Conservation (phyloP, 2,797 vertebrate species). For the Arrhamphus sclerolepis region DNA sequence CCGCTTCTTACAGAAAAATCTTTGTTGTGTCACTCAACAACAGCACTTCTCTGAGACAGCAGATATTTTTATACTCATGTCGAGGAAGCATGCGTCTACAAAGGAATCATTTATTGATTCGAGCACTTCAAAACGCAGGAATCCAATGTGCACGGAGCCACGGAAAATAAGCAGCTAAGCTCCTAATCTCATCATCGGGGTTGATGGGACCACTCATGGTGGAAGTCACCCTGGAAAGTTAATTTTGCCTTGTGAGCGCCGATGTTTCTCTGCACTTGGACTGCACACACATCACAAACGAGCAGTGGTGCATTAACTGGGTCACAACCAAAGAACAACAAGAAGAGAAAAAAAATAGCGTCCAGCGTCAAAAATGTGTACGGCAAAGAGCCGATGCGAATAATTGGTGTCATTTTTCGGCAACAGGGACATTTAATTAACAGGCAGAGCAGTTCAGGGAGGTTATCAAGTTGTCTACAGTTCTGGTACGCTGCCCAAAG, state of each 20-base stretch:
- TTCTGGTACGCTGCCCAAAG: neutral
- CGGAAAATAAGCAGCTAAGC: conserved; percentile 25
- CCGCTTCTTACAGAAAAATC: conserved; percentile 35
- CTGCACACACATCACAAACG: conserved; percentile 26
- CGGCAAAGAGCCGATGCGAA: neutral
- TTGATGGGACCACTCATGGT: conserved; percentile 39
- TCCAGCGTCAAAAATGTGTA: no score
- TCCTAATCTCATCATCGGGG: conserved; percentile 36
- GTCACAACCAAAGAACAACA: conserved; percentile 1
- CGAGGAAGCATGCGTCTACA: conserved; percentile 4
- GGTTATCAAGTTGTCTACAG: no score
- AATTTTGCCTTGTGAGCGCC: conserved; percentile 32
- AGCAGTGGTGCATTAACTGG: neutral
- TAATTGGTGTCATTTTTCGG: neutral
- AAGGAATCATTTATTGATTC: conserved; percentile 27
- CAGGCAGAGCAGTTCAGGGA: no score
- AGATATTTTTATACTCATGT: conserved; percentile 11
- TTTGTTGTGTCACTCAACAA: conserved; percentile 51
- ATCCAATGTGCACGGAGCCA: conserved; percentile 7
- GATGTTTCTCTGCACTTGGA: conserved; percentile 29
- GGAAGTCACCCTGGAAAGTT: conserved; percentile 44
- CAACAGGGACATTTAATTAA: no score
- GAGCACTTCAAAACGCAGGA: conserved; percentile 20
- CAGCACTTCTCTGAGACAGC: conserved; percentile 26
- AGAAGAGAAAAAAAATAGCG: neutral